Percentiles rank a stretch among this genome's conserved stretches.
These are phyloP conservation scores for Oenanthe oenanthe DNA, from an alignment of 2,113 vertebrate species.

Conservation along the genomic window DNA sequence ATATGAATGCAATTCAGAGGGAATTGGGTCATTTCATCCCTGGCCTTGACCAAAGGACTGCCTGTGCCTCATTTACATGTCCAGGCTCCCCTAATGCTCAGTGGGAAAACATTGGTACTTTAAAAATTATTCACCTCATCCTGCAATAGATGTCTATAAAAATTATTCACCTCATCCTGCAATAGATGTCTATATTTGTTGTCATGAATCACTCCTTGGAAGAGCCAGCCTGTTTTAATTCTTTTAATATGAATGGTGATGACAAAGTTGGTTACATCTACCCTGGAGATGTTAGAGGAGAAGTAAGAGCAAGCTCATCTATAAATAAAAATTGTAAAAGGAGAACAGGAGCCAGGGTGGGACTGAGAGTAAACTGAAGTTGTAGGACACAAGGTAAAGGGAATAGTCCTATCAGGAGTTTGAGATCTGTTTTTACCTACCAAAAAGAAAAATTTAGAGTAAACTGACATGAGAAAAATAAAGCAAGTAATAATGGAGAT, in stretches of 20 bases:
- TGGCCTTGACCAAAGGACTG: neutral
- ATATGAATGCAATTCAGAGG: neutral
- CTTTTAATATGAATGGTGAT: neutral
- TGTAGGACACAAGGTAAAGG: neutral
- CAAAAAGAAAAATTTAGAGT: neutral
- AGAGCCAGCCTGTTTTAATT: neutral
- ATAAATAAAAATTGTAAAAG: neutral
- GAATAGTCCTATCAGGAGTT: neutral
- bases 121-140: neutral
- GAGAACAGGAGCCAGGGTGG: neutral
- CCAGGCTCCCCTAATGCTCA: neutral
- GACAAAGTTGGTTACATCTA: neutral
- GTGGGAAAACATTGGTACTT: neutral
- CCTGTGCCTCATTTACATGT: neutral
- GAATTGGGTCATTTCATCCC: neutral
- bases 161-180: neutral
- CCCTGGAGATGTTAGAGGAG: neutral
- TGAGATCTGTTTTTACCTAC: neutral
- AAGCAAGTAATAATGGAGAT: neutral
- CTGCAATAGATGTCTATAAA: neutral
- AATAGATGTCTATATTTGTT: neutral
- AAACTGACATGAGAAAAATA: neutral
- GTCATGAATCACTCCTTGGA: neutral
- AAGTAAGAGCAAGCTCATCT: neutral
- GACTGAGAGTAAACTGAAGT: neutral